Evolutionary conservation across 2,797 vertebrate species (phyloP).

Genomic region (Etheostoma nigrum): DNA sequence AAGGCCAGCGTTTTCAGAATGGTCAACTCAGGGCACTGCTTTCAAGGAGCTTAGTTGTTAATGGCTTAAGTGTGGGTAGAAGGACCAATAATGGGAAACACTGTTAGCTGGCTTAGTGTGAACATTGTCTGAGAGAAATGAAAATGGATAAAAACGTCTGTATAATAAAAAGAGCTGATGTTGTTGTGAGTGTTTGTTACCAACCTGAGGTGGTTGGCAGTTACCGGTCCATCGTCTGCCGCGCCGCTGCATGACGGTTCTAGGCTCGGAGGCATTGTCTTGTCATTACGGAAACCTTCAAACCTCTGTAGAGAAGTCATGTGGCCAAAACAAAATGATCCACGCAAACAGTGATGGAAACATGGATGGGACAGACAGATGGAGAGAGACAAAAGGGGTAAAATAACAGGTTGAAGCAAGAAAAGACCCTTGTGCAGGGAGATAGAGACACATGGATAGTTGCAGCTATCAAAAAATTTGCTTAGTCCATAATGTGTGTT

Average conservation of each 20-base stretch:
- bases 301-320: slow-evolving; percentile 86
- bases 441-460: slow-evolving; percentile 30
- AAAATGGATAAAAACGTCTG: background rate
- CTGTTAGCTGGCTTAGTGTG: too few relatives aligned
- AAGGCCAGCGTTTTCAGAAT: background rate
- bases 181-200: slow-evolving; percentile 22
- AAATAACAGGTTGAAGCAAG: slow-evolving; percentile 47
- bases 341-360: slow-evolving; percentile 60
- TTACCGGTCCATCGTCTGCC: slow-evolving; percentile 83
- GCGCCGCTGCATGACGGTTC: slow-evolving; percentile 93
- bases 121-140: background rate
- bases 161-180: too few relatives aligned
- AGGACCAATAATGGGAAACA: background rate
- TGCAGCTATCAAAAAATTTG: background rate
- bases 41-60: background rate
- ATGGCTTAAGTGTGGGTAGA: background rate
- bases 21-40: background rate
- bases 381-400: slow-evolving; percentile 52
- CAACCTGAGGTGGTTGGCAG: slow-evolving; percentile 92
- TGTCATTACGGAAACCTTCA: slow-evolving; percentile 94
- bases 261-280: slow-evolving; percentile 93
- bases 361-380: slow-evolving; percentile 36
- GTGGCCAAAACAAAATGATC: slow-evolving; percentile 33
- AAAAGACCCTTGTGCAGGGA: background rate
- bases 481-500: background rate